Evolutionary conservation across 2,113 vertebrate species (phyloP).

Genomic region (Albula glossodonta): DNA sequence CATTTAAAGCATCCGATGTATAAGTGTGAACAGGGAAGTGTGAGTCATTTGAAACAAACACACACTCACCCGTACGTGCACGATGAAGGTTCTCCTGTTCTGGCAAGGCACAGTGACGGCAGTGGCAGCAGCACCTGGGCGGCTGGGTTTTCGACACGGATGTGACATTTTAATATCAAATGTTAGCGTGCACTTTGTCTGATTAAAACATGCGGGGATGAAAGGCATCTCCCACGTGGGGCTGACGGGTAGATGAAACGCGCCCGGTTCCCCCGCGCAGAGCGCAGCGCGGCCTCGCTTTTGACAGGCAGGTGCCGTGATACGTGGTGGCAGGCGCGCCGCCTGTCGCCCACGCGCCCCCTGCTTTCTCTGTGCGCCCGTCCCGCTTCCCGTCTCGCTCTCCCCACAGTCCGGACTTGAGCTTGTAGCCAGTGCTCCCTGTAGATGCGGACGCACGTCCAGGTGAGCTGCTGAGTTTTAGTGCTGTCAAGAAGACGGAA

Average conservation of each 20-base stretch:
- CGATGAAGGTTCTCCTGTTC: neutral
- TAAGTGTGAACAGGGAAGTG: neutral
- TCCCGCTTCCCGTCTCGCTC: neutral
- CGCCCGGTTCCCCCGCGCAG: neutral
- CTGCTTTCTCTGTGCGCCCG: neutral
- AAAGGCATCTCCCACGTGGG: constrained; percentile 20
- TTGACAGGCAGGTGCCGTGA: neutral
- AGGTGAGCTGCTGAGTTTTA: neutral
- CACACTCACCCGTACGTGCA: neutral
- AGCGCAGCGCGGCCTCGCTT: neutral
- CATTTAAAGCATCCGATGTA: constrained; percentile 30
- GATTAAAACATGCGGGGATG: constrained; percentile 32
- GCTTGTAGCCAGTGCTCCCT: neutral
- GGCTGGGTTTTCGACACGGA: constrained; percentile 3
- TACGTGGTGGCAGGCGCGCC: neutral
- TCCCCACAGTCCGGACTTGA: neutral
- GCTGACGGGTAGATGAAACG: neutral
- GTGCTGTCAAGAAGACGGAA: neutral
- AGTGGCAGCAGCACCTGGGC: neutral
- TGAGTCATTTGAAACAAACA: no score
- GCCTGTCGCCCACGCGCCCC: neutral
- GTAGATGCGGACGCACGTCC: neutral
- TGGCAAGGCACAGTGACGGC: no score
- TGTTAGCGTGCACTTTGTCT: constrained; percentile 21
- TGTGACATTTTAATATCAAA: constrained; percentile 42